phyloP scores from a whole-genome alignment of 2,113 vertebrate genomes.

The Caloenas nicobarica region DNA sequence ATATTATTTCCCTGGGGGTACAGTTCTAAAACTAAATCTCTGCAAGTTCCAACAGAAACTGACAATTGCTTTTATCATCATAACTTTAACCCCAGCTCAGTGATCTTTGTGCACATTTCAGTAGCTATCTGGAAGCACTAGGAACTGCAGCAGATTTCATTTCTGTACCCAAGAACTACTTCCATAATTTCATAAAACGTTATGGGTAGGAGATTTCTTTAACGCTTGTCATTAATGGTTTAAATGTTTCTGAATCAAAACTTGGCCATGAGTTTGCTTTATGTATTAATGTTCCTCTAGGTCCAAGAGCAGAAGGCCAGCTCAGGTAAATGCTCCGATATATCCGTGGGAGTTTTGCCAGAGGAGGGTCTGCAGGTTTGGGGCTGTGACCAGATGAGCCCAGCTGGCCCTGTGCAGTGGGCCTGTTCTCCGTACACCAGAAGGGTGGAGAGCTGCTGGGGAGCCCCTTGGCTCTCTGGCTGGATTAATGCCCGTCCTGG shows the following conservation, averaged over 20 bases:
- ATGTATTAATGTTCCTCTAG: background rate
- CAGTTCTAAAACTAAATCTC: slow-evolving; percentile 4
- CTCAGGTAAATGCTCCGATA: background rate
- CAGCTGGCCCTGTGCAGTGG: background rate
- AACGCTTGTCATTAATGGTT: background rate
- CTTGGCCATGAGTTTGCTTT: background rate
- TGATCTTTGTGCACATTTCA: background rate
- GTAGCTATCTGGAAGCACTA: background rate
- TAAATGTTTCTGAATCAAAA: background rate
- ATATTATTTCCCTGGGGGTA: background rate
- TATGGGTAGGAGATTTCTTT: background rate
- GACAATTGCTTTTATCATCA: background rate
- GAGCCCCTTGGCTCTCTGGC: background rate
- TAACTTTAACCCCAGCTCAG: background rate
- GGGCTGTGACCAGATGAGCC: background rate
- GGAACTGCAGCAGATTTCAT: background rate
- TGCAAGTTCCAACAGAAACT: background rate
- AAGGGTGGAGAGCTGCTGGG: background rate
- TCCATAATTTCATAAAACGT: background rate
- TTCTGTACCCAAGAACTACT: background rate
- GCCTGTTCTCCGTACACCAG: background rate
- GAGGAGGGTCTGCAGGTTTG: background rate
- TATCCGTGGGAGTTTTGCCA: background rate
- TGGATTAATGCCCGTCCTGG: background rate
- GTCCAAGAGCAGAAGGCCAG: background rate